Base-by-base conservation (phyloP, 2,797 vertebrate species). In the Chelidonichthys spinosus region DNA sequence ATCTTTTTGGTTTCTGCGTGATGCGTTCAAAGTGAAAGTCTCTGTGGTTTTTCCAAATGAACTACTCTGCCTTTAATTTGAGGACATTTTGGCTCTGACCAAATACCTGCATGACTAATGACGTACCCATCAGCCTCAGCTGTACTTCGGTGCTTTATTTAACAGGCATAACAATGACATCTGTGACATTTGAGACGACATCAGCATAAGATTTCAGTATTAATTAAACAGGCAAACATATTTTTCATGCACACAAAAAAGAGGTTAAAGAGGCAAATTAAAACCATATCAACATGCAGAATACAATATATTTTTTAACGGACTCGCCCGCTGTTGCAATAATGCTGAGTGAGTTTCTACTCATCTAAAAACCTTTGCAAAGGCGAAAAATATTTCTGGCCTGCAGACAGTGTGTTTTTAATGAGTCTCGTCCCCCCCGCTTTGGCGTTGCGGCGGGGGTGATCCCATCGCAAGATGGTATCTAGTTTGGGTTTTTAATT, bases 331-430 rank as follows among this genome's bases (percentile, higher is more conserved):
- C 36, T 5, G 15, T 67, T 50, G 18, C 50, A 63, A 7, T 69
- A 79, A 74, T 50, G 46, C 47, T 70, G 46, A 65, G 66, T 18
- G 43, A 11, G 35, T 63, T 74, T 85, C 54, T 35, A 67, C 54
- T 74, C 65, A 53, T 81, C 69, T 75, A 47, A 74, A 25, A 79
- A 76, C 63, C 50, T 71, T 39, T 55, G 65, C 33, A 74, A 79
- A 79, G 11, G 49, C 73, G 62, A 78, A 61, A 77, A 87, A 74
- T 15, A n/a, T 56, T 81, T 79, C 25, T 60, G 64, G 61, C 76
- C 59, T 61, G 68, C 79, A 76, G 72, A 84, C 75, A 68, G 84
- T 78, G 53, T 78, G 86, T 86, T 65, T 90, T 88, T 86, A 84
- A 87, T 86, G 63, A 81, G 11, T 44, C 72, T 65, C 56, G 59